A percentile compares a stretch with the other conserved stretches of the same genome.
Evolutionary conservation across 2,888 invertebrate genomes (phyloP).

Genomic region (Brachypalpus laphriformis): DNA sequence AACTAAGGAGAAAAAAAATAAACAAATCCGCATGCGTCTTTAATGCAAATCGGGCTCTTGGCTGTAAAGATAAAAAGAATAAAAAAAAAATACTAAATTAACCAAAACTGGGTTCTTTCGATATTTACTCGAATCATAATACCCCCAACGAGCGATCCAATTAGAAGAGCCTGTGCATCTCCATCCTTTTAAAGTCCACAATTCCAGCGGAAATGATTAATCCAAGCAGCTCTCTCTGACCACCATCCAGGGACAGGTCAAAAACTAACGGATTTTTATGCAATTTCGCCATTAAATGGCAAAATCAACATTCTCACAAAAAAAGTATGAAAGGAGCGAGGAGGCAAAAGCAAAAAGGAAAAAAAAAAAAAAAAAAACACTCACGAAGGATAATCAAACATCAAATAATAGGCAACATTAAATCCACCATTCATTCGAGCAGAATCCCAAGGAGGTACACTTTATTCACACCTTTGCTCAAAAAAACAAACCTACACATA

Average conservation of each 20-base stretch:
- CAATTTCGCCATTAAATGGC: conserved; percentile 69
- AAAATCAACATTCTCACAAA: conserved; percentile 66
- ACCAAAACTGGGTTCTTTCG: conserved; percentile 20
- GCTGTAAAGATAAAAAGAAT: neutral
- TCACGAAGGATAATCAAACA: conserved; percentile 72
- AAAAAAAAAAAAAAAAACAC: conserved; percentile 31
- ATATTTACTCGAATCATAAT: conserved; percentile 4
- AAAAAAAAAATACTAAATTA: conserved; percentile 1
- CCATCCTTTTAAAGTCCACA: conserved; percentile 47
- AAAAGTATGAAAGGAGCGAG: conserved; percentile 1
- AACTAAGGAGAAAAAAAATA: neutral
- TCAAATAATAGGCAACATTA: conserved; percentile 74
- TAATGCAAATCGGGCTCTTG: conserved; percentile 9
- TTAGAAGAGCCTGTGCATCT: conserved; percentile 20
- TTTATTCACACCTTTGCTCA: conserved; percentile 73
- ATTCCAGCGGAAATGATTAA: conserved; percentile 53
- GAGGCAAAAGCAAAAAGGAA: neutral
- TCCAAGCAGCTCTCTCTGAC: neutral
- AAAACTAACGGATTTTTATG: conserved; percentile 62
- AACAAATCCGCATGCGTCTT: conserved; percentile 57
- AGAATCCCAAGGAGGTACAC: conserved; percentile 71
- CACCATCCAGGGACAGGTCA: conserved; percentile 53
- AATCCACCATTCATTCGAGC: conserved; percentile 74
- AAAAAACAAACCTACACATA: conserved; percentile 35
- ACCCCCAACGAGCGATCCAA: conserved; percentile 31